Evolutionary conservation across 35 echinoderm and acorn worm genomes (phyloP).

Genomic region (Stichopus chloronotus): DNA sequence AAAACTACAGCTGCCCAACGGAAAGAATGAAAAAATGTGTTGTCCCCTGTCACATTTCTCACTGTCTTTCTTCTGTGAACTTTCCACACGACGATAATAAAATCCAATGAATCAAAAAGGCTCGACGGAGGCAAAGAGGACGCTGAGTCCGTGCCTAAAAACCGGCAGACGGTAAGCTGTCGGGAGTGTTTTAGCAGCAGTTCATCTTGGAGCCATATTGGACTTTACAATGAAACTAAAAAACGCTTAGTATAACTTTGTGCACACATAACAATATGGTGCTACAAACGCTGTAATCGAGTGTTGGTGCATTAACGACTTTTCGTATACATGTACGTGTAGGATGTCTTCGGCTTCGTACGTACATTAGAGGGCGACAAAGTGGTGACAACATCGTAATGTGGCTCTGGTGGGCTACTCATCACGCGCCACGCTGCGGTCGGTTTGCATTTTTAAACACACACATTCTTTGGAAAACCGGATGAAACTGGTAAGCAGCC

Average conservation of each 20-base stretch:
- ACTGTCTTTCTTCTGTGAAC: background rate
- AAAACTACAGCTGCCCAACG: background rate
- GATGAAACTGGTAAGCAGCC: too few relatives aligned
- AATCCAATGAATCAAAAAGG: background rate
- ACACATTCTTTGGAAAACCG: too few relatives aligned
- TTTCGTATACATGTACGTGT: background rate
- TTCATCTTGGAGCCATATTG: slow-evolving; percentile 64
- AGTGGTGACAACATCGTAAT: too few relatives aligned
- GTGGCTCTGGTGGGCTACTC: too few relatives aligned
- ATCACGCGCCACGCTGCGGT: too few relatives aligned
- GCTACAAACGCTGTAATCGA: too few relatives aligned
- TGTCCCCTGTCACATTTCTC: background rate
- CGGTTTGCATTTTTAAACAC: too few relatives aligned
- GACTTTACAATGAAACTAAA: slow-evolving; percentile 16
- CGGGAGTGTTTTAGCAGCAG: slow-evolving; percentile 1
- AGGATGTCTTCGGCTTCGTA: background rate
- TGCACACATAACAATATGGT: too few relatives aligned
- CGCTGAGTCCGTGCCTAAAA: slow-evolving; percentile 37
- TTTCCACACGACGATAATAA: background rate
- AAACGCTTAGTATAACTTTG: too few relatives aligned
- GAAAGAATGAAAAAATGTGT: background rate
- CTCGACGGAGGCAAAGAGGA: slow-evolving; percentile 33
- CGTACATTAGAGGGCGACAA: background rate
- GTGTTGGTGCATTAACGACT: background rate
- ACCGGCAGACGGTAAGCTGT: slow-evolving; percentile 62